A percentile compares a stretch with the other conserved stretches of the same genome.
phyloP scores from a whole-genome alignment of 2,113 vertebrate species.

The Pelodiscus sinensis region DNA sequence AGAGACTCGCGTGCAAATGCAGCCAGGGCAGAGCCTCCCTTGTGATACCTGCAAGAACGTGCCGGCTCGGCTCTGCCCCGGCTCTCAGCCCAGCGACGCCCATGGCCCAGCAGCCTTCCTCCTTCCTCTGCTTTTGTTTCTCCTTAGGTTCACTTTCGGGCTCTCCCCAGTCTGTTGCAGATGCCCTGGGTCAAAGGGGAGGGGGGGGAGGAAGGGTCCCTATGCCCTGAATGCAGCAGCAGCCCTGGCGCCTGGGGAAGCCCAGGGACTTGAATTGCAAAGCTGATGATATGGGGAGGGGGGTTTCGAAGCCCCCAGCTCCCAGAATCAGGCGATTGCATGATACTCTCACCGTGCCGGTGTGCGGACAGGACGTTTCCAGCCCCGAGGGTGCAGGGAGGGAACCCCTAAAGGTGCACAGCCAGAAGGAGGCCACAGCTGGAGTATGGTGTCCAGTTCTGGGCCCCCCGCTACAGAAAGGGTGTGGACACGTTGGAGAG shows the following conservation, averaged over 20 bases:
- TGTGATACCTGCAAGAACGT: not conserved
- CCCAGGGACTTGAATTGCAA: not conserved
- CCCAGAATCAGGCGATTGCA: not conserved
- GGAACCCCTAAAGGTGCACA: not conserved
- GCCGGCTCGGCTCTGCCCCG: not conserved
- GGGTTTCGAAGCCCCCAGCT: rapidly evolving
- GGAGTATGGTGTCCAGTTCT: too few species aligned
- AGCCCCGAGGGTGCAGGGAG: rapidly evolving
- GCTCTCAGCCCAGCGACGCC: not conserved
- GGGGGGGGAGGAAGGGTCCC: not conserved
- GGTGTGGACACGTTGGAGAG: too few species aligned
- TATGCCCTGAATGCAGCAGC: not conserved
- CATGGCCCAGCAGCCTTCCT: too few species aligned
- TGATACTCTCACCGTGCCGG: not conserved
- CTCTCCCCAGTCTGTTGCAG: rapidly evolving
- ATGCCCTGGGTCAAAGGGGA: rapidly evolving
- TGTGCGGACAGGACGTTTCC: rapidly evolving
- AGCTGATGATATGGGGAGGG: rapidly evolving
- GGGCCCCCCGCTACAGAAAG: too few species aligned
- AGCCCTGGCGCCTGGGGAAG: not conserved
- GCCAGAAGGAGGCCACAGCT: not conserved
- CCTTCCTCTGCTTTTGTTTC: not conserved
- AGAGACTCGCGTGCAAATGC: not conserved
- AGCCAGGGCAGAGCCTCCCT: not conserved
- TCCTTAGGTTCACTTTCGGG: not conserved